phyloP scores from a whole-genome alignment of 2,797 vertebrate species.

The Micrastur ruficollis region DNA sequence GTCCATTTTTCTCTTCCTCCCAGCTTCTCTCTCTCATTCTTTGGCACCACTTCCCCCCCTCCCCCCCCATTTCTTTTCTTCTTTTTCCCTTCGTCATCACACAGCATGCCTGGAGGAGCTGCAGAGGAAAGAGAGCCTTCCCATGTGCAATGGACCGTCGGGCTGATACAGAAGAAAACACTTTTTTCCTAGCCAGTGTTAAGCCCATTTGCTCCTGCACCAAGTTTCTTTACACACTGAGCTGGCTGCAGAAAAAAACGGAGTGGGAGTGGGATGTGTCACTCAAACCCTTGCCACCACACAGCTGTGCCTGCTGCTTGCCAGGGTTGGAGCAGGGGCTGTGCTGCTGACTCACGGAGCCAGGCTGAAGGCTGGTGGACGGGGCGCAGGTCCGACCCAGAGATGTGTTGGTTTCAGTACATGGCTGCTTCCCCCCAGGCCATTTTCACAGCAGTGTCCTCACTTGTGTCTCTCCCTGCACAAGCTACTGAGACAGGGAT shows the following conservation, averaged over 20 bases:
- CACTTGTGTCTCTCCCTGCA: neutral
- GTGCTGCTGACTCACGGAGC: neutral
- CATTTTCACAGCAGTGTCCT: neutral
- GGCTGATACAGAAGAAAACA: neutral
- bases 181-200: neutral
- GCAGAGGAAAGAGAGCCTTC: neutral
- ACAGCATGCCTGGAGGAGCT: neutral
- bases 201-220: neutral
- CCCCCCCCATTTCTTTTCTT: neutral
- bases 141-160: neutral
- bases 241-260: neutral
- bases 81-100: neutral
- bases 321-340: rapidly evolving
- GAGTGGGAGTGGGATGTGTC: neutral
- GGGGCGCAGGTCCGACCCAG: neutral
- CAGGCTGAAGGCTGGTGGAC: neutral
- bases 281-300: neutral
- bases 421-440: neutral
- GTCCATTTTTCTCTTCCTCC: neutral
- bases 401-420: neutral
- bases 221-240: neutral
- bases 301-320: neutral
- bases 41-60: neutral
- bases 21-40: neutral
- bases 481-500: neutral